Evolutionary conservation across 1,140 invertebrate genomes (phyloP).

Genomic region (Brachionus plicatilis): DNA sequence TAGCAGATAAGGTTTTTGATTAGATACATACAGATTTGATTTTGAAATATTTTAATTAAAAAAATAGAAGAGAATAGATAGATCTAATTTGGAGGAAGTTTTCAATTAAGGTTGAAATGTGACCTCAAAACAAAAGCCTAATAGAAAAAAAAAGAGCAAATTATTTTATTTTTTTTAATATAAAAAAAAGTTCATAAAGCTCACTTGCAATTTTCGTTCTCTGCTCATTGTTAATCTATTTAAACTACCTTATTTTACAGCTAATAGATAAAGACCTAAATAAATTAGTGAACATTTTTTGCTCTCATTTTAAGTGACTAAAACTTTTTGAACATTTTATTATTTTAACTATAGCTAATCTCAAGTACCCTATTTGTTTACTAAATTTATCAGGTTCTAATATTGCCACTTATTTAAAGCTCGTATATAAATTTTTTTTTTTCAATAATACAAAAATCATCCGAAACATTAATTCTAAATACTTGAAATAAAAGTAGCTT

Average conservation of each 20-base stretch:
- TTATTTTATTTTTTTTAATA: background rate
- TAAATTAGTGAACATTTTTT: background rate
- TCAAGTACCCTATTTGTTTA: background rate
- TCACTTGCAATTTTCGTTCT: constrained; percentile 21
- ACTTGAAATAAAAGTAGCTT: background rate
- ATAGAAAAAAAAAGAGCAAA: background rate
- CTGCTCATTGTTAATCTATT: background rate
- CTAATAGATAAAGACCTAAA: constrained; percentile 12
- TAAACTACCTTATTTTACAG: constrained; percentile 20
- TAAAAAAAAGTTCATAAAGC: background rate
- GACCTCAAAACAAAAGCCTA: constrained; percentile 6
- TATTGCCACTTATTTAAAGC: background rate
- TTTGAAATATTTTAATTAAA: constrained; percentile 34
- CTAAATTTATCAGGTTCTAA: background rate
- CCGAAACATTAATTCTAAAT: background rate
- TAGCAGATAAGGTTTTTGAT: constrained; percentile 10
- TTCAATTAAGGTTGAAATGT: constrained; percentile 21
- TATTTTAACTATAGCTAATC: background rate
- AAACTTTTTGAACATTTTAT: background rate
- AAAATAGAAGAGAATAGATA: background rate
- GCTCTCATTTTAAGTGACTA: background rate
- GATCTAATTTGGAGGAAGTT: constrained; percentile 25
- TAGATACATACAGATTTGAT: background rate
- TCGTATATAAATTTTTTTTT: background rate
- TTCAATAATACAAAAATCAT: background rate